Evolutionary conservation across 2,113 vertebrate species (phyloP), one percentile per base, ranked within the genome.

Genomic region (Calonectris borealis): DNA sequence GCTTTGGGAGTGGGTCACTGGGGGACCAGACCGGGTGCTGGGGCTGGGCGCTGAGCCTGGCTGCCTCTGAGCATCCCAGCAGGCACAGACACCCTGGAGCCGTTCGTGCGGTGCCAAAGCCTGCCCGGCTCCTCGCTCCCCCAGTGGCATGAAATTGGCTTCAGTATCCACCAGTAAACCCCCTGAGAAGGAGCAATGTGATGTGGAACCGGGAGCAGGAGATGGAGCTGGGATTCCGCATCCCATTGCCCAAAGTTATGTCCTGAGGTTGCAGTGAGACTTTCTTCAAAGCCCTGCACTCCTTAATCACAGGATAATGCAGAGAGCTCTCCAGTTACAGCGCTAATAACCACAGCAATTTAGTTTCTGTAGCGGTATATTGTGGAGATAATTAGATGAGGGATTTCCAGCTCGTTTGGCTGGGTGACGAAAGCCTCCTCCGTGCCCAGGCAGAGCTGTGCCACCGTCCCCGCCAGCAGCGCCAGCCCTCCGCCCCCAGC

Each of bases 331-430:
- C 72, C 71, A 9, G 61, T 62, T 52, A 11, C 61, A 14, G 60
- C 5, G 1, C 72, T 18, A 49, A 69, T 36, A 80, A 55, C 62
- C 51, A 24, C n/a, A n/a, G 82, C 85, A 78, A 9, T 81, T 77
- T n/a, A 27, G 36, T 29, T 40, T 65, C 62, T 77, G 66, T 18
- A 29, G 48, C 2, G 0, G 40, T 29, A 46, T 11, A 57, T 64
- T 51, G 88, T 58, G 87, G 42, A 68, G 88, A 78, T 93, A 88
- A 96, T 95, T 60, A 52, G 90, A 29, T 9, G 60, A 83, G 85
- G 91, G 94, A 96, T 95, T 96, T 85, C 91, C 90, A 91, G 71
- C 86, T 82, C 29, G 4, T 49, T 46, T 29, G 76, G 80, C 79
- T 29, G 54, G 5, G 20, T 4, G 46, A 79, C 10, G 48, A 73